Evolutionary conservation across 2,888 invertebrate species (phyloP).

Genomic region (Athripsodes cinereus): DNA sequence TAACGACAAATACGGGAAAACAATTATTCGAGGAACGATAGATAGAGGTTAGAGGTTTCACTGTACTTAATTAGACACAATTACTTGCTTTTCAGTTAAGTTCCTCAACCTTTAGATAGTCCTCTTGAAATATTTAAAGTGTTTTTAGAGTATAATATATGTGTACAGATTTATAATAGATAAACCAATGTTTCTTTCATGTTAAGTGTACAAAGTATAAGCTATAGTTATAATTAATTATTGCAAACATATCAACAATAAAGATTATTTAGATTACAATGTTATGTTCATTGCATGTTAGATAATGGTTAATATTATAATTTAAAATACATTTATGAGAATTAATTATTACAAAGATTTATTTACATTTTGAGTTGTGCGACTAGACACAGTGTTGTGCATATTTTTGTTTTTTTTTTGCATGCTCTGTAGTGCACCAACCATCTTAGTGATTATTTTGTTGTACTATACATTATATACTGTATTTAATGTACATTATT

Average conservation of each 20-base stretch:
- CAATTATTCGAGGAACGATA: no score
- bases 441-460: constrained; percentile 7
- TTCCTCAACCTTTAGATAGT: no score
- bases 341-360: constrained; percentile 2
- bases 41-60: no score
- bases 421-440: constrained; percentile 15
- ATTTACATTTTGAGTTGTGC: neutral
- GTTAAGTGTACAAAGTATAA: neutral
- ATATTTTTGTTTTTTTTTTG: constrained; percentile 9
- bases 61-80: no score
- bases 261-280: neutral
- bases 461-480: neutral
- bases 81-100: no score
- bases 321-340: neutral
- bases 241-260: neutral
- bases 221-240: neutral
- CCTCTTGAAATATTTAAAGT: no score
- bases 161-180: no score
- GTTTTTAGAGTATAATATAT: no score
- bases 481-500: constrained; percentile 1
- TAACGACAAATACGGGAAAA: no score
- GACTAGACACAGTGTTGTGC: no score
- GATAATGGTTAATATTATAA: neutral
- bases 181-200: neutral
- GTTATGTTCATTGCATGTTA: neutral